Evolutionary conservation across 1,140 invertebrate species (phyloP).

Genomic region (Bombus sibiricus): DNA sequence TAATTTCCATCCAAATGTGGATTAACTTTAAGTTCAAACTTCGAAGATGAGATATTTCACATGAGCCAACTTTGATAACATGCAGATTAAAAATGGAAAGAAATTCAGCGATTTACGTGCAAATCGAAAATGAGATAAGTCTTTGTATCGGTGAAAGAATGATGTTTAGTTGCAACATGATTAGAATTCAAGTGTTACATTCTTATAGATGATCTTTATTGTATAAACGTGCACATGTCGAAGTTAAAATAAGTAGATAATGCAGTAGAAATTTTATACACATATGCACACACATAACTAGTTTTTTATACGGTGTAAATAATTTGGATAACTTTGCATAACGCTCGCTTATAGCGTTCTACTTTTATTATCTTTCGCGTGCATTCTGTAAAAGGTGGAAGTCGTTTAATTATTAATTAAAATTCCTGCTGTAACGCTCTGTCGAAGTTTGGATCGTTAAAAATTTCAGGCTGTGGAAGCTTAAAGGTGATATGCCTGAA

Average conservation of each 20-base stretch:
- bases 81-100: not conserved
- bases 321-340: not conserved
- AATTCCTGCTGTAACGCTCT: not conserved
- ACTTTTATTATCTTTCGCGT: not conserved
- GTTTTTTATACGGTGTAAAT: not conserved
- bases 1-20: not conserved
- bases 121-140: not conserved
- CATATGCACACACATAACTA: not conserved
- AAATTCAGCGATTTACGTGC: too few species aligned
- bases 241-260: not conserved
- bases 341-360: not conserved
- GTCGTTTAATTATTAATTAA: slow-evolving; percentile 11
- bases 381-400: not conserved
- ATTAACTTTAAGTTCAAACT: not conserved
- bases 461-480: not conserved
- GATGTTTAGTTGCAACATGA: not conserved
- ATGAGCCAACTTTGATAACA: not conserved
- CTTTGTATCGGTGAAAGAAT: too few species aligned
- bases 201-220: not conserved
- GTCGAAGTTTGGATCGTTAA: too few species aligned
- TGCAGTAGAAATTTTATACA: too few species aligned
- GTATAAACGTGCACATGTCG: too few species aligned
- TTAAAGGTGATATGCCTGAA: not conserved
- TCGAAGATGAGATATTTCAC: not conserved
- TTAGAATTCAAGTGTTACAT: not conserved